phyloP scores from a whole-genome alignment of 2,888 invertebrate genomes.

The Ichneumoninae sp. region DNA sequence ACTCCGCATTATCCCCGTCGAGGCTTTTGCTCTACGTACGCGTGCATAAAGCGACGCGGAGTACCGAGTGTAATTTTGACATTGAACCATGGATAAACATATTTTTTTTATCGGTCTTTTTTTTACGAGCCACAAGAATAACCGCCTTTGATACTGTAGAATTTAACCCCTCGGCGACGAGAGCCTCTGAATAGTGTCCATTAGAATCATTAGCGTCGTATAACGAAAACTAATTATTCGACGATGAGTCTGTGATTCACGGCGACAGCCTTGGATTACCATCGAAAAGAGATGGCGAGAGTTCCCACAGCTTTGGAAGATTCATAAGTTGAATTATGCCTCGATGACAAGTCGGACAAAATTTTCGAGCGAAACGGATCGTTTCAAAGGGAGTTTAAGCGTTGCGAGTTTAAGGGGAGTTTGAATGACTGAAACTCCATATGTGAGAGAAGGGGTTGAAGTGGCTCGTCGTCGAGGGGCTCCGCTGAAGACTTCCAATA shows the following conservation, averaged over 20 bases:
- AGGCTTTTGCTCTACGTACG: slow-evolving; percentile 48
- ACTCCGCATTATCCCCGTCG: slow-evolving; percentile 64
- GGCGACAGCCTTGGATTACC: neutral
- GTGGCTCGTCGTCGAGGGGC: neutral
- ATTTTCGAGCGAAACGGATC: slow-evolving; percentile 57
- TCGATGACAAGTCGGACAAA: slow-evolving; percentile 54
- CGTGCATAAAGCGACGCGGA: slow-evolving; percentile 6
- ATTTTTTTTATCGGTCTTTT: slow-evolving; percentile 11
- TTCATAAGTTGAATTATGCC: slow-evolving; percentile 48
- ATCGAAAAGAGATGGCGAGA: slow-evolving; percentile 16
- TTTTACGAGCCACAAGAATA: slow-evolving; percentile 1
- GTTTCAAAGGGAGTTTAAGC: slow-evolving; percentile 20
- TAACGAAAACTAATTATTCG: slow-evolving; percentile 66
- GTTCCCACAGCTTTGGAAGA: slow-evolving; percentile 57
- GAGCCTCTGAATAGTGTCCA: slow-evolving; percentile 38
- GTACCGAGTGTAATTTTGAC: slow-evolving; percentile 21
- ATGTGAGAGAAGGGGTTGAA: slow-evolving; percentile 1
- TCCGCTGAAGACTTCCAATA: neutral
- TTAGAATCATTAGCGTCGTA: slow-evolving; percentile 62
- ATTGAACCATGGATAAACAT: slow-evolving; percentile 16
- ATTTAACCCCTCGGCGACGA: slow-evolving; percentile 15
- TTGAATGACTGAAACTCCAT: slow-evolving; percentile 15
- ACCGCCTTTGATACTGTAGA: slow-evolving; percentile 6
- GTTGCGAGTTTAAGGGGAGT: neutral
- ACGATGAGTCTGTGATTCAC: slow-evolving; percentile 64